phyloP scores from a whole-genome alignment of 1,140 invertebrate species.

The Halictus rubicundus region DNA sequence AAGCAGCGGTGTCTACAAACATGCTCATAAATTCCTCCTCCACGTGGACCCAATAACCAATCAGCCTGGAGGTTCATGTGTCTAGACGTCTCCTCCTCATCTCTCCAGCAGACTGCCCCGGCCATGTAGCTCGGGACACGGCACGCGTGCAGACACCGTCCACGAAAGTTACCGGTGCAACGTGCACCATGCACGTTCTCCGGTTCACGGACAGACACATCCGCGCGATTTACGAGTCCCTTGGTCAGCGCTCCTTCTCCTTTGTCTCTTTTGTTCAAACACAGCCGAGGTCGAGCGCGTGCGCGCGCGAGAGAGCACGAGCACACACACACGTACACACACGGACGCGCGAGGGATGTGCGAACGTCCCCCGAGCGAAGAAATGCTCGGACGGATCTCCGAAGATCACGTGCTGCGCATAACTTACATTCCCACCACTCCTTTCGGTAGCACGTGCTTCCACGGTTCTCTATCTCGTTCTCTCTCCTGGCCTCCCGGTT shows the following conservation, averaged over 20 bases:
- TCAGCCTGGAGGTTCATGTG: too few species aligned
- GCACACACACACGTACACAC: too few species aligned
- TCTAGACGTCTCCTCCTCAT: too few species aligned
- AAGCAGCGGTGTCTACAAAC: too few species aligned
- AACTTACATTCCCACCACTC: constrained; percentile 74
- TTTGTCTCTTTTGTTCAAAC: constrained; percentile 7
- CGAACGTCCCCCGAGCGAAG: constrained; percentile 56
- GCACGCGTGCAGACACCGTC: not conserved
- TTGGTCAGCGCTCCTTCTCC: constrained; percentile 12
- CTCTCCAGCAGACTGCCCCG: not conserved
- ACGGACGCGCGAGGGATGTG: constrained; percentile 36
- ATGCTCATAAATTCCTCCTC: too few species aligned
- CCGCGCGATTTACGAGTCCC: constrained; percentile 18
- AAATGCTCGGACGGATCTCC: constrained; percentile 68
- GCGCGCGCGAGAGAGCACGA: too few species aligned
- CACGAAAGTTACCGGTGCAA: not conserved
- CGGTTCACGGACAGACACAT: constrained; percentile 5
- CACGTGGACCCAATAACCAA: too few species aligned
- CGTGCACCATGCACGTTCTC: not conserved
- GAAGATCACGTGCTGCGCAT: constrained; percentile 77
- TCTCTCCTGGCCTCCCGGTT: not conserved
- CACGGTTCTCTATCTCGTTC: constrained; percentile 49
- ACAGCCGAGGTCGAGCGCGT: not conserved
- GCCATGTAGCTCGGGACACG: not conserved
- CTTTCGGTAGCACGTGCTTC: constrained; percentile 68